These are phyloP conservation scores for Triplophysa yarkandensis DNA, from an alignment of 2,797 vertebrate genomes.

Conservation along the genomic window DNA sequence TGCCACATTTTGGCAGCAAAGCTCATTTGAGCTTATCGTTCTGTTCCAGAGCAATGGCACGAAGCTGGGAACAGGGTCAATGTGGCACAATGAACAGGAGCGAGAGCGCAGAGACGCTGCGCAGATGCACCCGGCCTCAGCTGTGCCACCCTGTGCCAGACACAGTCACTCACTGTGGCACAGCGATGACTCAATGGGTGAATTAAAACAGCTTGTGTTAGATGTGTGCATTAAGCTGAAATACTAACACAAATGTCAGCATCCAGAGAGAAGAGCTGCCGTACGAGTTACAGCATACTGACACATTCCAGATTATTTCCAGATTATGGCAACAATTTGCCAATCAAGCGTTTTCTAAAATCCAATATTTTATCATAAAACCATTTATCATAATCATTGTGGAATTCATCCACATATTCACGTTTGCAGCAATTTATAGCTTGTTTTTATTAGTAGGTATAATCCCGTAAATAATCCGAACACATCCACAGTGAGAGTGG, in stretches of 20 bases:
- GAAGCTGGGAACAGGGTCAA: conserved; percentile 49
- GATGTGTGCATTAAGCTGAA: background rate
- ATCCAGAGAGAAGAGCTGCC: too few relatives aligned
- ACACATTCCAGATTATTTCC: too few relatives aligned
- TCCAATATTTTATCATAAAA: too few relatives aligned
- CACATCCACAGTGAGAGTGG: conserved; percentile 31
- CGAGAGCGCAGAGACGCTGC: conserved; percentile 5
- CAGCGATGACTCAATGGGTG: conserved; percentile 19
- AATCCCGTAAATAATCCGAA: conserved; percentile 9
- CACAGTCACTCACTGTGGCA: conserved; percentile 36
- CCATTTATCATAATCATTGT: too few relatives aligned
- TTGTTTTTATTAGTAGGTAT: too few relatives aligned
- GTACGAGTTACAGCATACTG: too few relatives aligned
- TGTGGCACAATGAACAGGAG: conserved; percentile 35
- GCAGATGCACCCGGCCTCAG: conserved; percentile 50
- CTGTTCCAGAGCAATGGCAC: conserved; percentile 49
- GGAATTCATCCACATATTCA: too few relatives aligned
- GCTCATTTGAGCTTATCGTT: conserved; percentile 52
- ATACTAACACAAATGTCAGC: conserved; percentile 6
- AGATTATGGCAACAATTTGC: too few relatives aligned
- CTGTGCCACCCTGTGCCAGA: conserved; percentile 50
- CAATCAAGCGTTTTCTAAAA: too few relatives aligned
- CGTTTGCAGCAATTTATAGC: too few relatives aligned
- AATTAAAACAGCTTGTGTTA: background rate
- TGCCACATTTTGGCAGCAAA: conserved; percentile 22